Conservation (phyloP, 2,797 vertebrate species). For the Rhinatrema bivittatum region DNA sequence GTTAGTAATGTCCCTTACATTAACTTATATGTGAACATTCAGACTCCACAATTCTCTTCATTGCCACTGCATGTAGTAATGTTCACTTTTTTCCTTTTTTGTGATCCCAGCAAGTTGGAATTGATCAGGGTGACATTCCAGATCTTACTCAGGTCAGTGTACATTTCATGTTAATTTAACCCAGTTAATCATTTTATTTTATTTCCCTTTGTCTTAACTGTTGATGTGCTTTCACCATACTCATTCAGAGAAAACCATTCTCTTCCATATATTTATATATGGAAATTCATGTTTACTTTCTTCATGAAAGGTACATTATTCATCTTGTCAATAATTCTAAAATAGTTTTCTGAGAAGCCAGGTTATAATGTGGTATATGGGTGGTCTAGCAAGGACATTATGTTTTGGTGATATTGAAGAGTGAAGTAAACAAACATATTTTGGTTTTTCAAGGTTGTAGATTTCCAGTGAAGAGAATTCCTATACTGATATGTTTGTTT, state of each 20-base stretch:
- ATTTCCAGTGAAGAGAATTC: no score
- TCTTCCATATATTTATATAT: conserved; percentile 30
- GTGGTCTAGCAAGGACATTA: no score
- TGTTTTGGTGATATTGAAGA: no score
- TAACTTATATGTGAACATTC: conserved; percentile 17
- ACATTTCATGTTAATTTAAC: conserved; percentile 60
- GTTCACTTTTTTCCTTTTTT: conserved; percentile 48
- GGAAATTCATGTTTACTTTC: conserved; percentile 4
- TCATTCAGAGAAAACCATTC: conserved; percentile 56
- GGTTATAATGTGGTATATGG: background rate
- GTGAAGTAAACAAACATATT: no score
- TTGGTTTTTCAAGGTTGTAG: no score
- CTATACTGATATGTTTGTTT: no score
- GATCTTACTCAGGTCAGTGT: conserved; percentile 95
- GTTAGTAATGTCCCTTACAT: conserved; percentile 7
- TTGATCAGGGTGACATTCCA: conserved; percentile 92
- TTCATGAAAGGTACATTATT: no score
- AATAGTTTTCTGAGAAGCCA: no score
- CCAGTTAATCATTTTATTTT: conserved; percentile 2
- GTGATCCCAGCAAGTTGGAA: conserved; percentile 91
- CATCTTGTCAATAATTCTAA: no score
- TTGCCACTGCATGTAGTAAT: conserved; percentile 37
- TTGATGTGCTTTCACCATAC: conserved; percentile 7
- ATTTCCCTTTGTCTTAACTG: conserved; percentile 16
- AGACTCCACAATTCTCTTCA: conserved; percentile 6